Evolutionary conservation across 2,888 invertebrate species (phyloP).

Genomic region (Aleiodes leptofemur): DNA sequence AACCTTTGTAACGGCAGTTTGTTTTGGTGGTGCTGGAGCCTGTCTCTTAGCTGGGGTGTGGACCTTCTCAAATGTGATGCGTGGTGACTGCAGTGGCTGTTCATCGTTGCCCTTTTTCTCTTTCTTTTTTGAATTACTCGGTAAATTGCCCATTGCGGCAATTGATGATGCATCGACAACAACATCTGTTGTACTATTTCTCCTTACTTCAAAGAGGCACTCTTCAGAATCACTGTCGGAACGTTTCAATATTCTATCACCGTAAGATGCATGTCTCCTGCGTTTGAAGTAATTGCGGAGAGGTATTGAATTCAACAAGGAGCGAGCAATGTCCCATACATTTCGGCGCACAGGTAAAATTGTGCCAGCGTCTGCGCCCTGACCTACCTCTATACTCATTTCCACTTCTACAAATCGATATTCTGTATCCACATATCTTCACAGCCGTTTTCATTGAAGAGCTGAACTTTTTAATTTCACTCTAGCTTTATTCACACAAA

Average conservation of each 20-base stretch:
- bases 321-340: conserved; percentile 63
- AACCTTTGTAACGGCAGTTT: conserved; percentile 55
- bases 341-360: conserved; percentile 56
- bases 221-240: conserved; percentile 1
- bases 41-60: conserved; percentile 66
- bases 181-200: conserved; percentile 16
- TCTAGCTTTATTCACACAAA: neutral
- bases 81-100: conserved; percentile 48
- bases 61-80: conserved; percentile 61
- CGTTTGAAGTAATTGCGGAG: conserved; percentile 49
- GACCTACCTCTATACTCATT: conserved; percentile 49
- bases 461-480: neutral
- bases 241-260: neutral
- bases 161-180: conserved; percentile 44
- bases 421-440: neutral
- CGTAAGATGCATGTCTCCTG: conserved; percentile 1
- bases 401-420: conserved; percentile 34
- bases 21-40: conserved; percentile 67
- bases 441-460: conserved; percentile 1
- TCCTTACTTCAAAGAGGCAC: conserved; percentile 3
- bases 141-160: conserved; percentile 72
- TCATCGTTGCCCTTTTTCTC: conserved; percentile 60
- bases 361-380: conserved; percentile 62
- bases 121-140: conserved; percentile 69
- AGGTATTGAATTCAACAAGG: conserved; percentile 60